These are phyloP conservation scores for Parazoanthus darwini DNA, from an alignment of 92 coral and sea anemone genomes.

Conservation along the genomic window DNA sequence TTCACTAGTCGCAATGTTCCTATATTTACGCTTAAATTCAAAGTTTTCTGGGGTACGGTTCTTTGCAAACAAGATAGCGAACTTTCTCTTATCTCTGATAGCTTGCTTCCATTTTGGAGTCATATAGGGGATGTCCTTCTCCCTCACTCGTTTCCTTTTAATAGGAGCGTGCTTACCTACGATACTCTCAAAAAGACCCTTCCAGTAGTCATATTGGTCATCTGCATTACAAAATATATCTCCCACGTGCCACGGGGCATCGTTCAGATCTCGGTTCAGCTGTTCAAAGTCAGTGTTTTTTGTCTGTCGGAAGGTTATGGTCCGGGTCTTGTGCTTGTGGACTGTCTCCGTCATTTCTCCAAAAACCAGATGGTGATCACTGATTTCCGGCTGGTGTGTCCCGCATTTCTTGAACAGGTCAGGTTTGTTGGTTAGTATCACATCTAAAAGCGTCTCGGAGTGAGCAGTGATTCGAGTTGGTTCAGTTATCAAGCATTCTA, in stretches of 20 bases:
- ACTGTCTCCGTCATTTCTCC: slow-evolving; percentile 66
- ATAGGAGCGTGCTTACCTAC: not conserved
- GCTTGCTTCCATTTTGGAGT: slow-evolving; percentile 53
- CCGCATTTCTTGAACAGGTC: slow-evolving; percentile 58
- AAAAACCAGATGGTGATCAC: slow-evolving; percentile 56
- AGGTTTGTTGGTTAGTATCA: slow-evolving; percentile 49
- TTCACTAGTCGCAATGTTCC: slow-evolving; percentile 59
- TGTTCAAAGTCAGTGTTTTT: slow-evolving; percentile 58
- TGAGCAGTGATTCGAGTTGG: slow-evolving; percentile 50
- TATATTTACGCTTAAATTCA: slow-evolving; percentile 57
- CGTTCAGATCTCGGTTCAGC: slow-evolving; percentile 46
- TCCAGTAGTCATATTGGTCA: no score
- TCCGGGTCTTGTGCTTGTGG: slow-evolving; percentile 57
- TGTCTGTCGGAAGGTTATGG: slow-evolving; percentile 52
- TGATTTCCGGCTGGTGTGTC: slow-evolving; percentile 56
- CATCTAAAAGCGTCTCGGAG: slow-evolving; percentile 48
- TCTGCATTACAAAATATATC: no score
- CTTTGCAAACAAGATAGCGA: slow-evolving; percentile 50
- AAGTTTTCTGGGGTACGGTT: slow-evolving; percentile 53
- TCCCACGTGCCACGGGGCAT: slow-evolving; percentile 52
- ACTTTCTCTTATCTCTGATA: slow-evolving; percentile 63
- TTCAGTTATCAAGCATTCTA: slow-evolving; percentile 58
- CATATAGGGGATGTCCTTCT: slow-evolving; percentile 30
- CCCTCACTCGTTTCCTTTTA: slow-evolving; percentile 35
- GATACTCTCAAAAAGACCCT: no score